These are phyloP conservation scores for Megamerina dolium DNA, from an alignment of 2,888 invertebrate species.

Conservation along the genomic window DNA sequence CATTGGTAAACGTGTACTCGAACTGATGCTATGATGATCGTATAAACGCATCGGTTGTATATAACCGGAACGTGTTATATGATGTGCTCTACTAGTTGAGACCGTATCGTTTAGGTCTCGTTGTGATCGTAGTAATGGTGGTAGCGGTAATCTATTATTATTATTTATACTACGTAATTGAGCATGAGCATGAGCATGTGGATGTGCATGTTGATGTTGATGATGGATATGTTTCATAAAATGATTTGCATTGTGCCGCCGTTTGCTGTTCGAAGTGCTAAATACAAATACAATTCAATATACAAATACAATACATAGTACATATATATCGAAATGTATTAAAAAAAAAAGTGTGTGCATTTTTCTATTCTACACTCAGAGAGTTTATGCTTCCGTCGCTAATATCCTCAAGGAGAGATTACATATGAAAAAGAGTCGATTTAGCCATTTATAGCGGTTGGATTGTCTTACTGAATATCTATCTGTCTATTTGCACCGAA, in stretches of 20 bases:
- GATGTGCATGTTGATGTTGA: conserved; percentile 24
- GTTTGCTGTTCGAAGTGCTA: conserved; percentile 46
- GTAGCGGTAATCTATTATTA: conserved; percentile 17
- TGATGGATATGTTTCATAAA: conserved; percentile 28
- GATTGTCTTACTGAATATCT: too few relatives aligned
- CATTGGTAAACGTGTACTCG: conserved; percentile 25
- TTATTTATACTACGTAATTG: conserved; percentile 15
- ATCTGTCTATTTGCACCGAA: too few relatives aligned
- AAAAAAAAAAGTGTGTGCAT: too few relatives aligned
- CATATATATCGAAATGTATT: too few relatives aligned
- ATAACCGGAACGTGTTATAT: conserved; percentile 17
- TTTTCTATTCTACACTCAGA: too few relatives aligned
- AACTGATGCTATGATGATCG: conserved; percentile 25
- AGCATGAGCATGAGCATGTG: conserved; percentile 14
- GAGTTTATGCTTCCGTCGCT: too few relatives aligned
- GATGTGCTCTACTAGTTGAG: conserved; percentile 16
- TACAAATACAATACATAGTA: not conserved
- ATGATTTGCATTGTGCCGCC: conserved; percentile 45
- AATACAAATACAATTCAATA: conserved; percentile 6
- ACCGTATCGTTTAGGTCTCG: not conserved
- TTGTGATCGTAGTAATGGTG: too few relatives aligned
- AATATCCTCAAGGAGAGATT: too few relatives aligned
- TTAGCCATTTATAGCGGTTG: too few relatives aligned
- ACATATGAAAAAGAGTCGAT: too few relatives aligned
- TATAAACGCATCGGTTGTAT: conserved; percentile 20